These are phyloP conservation scores for Pseudorasbora parva DNA, from an alignment of 2,113 vertebrate genomes.

Conservation along the genomic window DNA sequence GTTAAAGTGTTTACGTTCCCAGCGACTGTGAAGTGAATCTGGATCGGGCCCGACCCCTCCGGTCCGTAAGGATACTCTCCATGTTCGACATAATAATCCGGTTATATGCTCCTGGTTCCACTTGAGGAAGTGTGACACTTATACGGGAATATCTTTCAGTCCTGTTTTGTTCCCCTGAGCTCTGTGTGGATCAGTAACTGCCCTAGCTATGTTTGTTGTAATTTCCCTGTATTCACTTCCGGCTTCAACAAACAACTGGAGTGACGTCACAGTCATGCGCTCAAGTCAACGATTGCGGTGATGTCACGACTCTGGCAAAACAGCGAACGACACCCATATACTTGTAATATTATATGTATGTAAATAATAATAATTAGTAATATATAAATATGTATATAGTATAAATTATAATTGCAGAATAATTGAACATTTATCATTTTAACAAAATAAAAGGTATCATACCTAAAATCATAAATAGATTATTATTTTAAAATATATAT, in stretches of 20 bases:
- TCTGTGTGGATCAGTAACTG: neutral
- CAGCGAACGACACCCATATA: neutral
- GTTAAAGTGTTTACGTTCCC: neutral
- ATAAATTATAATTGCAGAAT: too few relatives aligned
- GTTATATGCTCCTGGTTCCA: neutral
- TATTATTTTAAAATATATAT: too few relatives aligned
- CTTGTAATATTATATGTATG: too few relatives aligned
- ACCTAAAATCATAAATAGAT: too few relatives aligned
- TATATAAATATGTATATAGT: too few relatives aligned
- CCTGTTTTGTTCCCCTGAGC: neutral
- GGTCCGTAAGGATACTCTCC: constrained; percentile 81
- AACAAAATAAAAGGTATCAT: too few relatives aligned
- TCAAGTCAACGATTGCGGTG: constrained; percentile 51
- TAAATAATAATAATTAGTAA: too few relatives aligned
- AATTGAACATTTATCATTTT: too few relatives aligned
- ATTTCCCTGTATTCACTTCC: constrained; percentile 70
- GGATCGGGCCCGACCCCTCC: neutral
- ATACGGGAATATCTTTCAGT: neutral
- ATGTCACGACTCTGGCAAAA: constrained; percentile 34
- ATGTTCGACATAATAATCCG: constrained; percentile 69
- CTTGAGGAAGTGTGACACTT: neutral
- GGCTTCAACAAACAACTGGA: constrained; percentile 68
- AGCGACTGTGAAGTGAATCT: neutral
- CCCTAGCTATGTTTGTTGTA: constrained; percentile 40
- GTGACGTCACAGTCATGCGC: constrained; percentile 71